Conservation (phyloP, 2,113 vertebrate species). For the Zingel zingel region DNA sequence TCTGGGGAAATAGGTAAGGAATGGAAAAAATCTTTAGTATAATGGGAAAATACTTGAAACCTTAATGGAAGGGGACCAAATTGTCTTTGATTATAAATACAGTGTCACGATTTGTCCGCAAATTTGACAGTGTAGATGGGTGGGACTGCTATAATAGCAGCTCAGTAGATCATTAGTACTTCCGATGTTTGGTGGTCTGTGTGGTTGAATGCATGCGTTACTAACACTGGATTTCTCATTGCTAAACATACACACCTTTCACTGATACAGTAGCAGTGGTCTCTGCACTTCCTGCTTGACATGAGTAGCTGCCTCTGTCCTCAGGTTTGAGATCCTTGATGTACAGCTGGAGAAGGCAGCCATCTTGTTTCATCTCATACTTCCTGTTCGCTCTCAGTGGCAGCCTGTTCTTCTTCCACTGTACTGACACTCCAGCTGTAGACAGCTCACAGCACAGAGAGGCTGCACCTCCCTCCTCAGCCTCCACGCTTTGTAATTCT, state of each 20-base stretch:
- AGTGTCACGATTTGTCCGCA: too few relatives aligned
- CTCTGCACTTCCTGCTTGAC: conserved; percentile 76
- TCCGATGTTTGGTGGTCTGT: too few relatives aligned
- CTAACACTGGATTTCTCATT: background rate
- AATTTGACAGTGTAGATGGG: too few relatives aligned
- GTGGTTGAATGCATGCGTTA: background rate
- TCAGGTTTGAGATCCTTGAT: conserved; percentile 82
- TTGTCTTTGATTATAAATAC: too few relatives aligned
- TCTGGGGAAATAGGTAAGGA: too few relatives aligned
- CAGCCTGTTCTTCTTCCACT: conserved; percentile 80
- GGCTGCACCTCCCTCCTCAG: conserved; percentile 79
- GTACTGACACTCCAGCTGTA: conserved; percentile 67
- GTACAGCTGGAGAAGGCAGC: conserved; percentile 80
- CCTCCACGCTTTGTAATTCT: conserved; percentile 80
- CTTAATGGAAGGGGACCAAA: too few relatives aligned
- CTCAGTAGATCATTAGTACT: too few relatives aligned
- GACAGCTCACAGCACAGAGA: conserved; percentile 86
- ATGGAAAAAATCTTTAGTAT: too few relatives aligned
- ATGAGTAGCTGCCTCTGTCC: conserved; percentile 86
- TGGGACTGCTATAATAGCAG: too few relatives aligned
- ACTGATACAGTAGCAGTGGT: conserved; percentile 78
- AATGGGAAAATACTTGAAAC: too few relatives aligned
- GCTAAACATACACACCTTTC: conserved; percentile 77
- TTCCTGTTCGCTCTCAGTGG: conserved; percentile 83
- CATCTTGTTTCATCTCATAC: conserved; percentile 86